Percentiles rank a stretch among this genome's conserved stretches.
These are phyloP conservation scores for Harpagifer antarcticus DNA, from an alignment of 2,797 vertebrate species.

Conservation along the genomic window DNA sequence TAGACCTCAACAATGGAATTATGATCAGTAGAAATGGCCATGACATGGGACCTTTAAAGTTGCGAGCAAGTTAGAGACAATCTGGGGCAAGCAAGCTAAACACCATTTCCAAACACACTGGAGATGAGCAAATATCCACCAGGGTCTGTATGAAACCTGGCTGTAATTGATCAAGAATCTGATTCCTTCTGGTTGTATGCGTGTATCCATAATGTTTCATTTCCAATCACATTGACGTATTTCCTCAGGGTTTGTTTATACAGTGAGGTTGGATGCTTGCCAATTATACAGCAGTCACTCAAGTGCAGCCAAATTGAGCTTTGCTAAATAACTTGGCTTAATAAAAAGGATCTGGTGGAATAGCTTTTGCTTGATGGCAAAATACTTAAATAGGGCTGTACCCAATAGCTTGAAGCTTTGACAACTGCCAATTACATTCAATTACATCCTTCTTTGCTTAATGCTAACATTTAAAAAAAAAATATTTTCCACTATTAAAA, in stretches of 20 bases:
- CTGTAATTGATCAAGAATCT: slow-evolving; percentile 12
- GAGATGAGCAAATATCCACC: slow-evolving; percentile 24
- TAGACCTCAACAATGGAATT: no score
- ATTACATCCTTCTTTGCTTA: background rate
- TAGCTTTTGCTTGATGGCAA: background rate
- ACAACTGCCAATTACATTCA: no score
- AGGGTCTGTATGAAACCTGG: slow-evolving; percentile 23
- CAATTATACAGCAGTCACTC: slow-evolving; percentile 51
- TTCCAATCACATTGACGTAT: slow-evolving; percentile 37
- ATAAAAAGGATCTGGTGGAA: slow-evolving; percentile 29
- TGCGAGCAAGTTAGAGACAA: background rate
- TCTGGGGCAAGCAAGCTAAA: background rate
- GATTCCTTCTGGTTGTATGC: slow-evolving; percentile 20
- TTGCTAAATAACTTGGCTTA: slow-evolving; percentile 30
- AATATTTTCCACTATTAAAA: background rate
- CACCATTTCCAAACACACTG: slow-evolving; percentile 2
- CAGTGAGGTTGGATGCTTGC: slow-evolving; percentile 36
- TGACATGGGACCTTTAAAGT: no score
- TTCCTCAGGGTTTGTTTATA: slow-evolving; percentile 44
- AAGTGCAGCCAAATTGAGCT: slow-evolving; percentile 26
- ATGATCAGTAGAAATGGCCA: no score
- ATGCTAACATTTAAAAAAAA: background rate
- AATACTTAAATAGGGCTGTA: background rate
- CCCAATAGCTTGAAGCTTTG: no score
- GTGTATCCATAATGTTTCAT: slow-evolving; percentile 24